Evolutionary conservation across 2,113 vertebrate species (phyloP).

Genomic region (Struthio camelus): DNA sequence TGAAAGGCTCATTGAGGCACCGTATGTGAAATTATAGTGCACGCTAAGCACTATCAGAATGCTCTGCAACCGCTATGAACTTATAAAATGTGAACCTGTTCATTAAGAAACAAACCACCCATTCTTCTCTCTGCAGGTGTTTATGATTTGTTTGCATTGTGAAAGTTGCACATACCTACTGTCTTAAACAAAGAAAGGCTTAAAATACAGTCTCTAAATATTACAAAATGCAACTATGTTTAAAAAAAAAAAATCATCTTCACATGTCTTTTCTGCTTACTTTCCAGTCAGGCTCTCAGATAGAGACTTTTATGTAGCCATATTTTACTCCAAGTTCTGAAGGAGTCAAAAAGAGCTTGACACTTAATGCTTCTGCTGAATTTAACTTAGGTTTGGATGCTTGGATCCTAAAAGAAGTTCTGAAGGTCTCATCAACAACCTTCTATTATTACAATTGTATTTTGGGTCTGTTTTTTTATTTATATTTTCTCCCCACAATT

Average conservation of each 20-base stretch:
- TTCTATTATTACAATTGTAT: not conserved
- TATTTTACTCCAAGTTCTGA: not conserved
- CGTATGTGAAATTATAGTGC: not conserved
- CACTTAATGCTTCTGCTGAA: fast-evolving
- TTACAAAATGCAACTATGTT: not conserved
- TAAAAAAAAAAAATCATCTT: not conserved
- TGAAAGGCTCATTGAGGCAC: slow-evolving; percentile 46
- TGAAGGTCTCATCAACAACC: not conserved
- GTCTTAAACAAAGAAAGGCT: not conserved
- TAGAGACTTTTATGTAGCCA: not conserved
- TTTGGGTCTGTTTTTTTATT: not conserved
- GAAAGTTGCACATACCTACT: not conserved
- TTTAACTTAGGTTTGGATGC: not conserved
- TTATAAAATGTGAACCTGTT: not conserved
- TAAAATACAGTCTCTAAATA: not conserved
- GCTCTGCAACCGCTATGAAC: not conserved
- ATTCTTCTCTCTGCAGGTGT: not conserved
- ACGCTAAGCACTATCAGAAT: not conserved
- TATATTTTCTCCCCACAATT: not conserved
- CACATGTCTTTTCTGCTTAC: not conserved
- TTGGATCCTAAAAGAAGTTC: not conserved
- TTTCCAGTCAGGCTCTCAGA: not conserved
- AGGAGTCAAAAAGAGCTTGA: not conserved
- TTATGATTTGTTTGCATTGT: not conserved
- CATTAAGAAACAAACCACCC: not conserved